These are phyloP conservation scores for Hypomecis atomaria DNA, from an alignment of 2,888 invertebrate species.

Conservation along the genomic window DNA sequence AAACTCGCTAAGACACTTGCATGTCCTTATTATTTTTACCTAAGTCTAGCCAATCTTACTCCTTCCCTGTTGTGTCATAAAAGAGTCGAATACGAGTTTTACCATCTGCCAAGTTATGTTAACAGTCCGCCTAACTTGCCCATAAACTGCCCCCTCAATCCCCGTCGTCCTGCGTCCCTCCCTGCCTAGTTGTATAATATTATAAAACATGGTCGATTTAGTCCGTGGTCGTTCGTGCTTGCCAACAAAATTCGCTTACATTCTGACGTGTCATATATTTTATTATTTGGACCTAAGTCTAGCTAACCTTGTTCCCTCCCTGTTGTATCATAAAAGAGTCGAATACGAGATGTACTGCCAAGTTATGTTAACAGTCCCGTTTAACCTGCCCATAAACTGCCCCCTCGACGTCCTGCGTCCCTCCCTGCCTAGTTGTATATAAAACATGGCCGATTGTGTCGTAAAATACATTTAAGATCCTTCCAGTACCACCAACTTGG, in stretches of 20 bases:
- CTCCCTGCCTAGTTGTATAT: constrained; percentile 51
- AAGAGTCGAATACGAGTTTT: constrained; percentile 12
- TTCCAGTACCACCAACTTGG: constrained; percentile 58
- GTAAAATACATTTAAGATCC: constrained; percentile 70
- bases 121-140: constrained; percentile 20
- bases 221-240: too few species aligned
- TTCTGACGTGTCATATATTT: too few species aligned
- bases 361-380: constrained; percentile 25
- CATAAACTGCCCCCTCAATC: constrained; percentile 31
- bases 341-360: constrained; percentile 7
- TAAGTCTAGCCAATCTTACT: neutral
- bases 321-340: constrained; percentile 12
- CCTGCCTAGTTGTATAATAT: constrained; percentile 51
- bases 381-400: constrained; percentile 20
- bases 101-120: constrained; percentile 22
- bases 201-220: constrained; percentile 67
- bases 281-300: neutral
- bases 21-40: neutral
- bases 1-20: too few species aligned
- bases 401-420: constrained; percentile 45
- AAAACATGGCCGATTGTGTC: constrained; percentile 67
- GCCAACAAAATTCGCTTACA: too few species aligned
- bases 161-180: constrained; percentile 46
- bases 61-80: neutral
- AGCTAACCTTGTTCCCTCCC: neutral